phyloP scores from a whole-genome alignment of 2,113 vertebrate species.

The Vanacampus margaritifer region DNA sequence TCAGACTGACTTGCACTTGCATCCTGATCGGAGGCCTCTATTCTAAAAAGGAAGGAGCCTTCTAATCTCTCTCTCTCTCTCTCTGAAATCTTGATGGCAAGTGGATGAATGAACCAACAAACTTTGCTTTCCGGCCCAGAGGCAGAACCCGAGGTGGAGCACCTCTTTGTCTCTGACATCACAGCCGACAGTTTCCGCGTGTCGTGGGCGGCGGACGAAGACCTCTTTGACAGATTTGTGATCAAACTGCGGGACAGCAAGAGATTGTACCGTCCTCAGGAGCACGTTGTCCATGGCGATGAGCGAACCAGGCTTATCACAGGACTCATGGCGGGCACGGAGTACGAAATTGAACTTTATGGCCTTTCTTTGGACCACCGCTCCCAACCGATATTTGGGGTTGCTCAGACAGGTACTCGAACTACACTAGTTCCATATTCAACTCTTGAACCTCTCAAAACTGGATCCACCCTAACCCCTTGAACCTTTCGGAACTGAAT shows the following conservation, averaged over 20 bases:
- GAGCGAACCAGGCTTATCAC: constrained; percentile 83
- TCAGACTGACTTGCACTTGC: constrained; percentile 32
- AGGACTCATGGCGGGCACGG: constrained; percentile 84
- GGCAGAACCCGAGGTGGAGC: constrained; percentile 92
- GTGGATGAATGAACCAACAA: not conserved
- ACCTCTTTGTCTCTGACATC: constrained; percentile 87
- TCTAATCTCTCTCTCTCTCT: constrained; percentile 10
- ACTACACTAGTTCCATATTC: not conserved
- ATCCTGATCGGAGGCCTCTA: constrained; percentile 9
- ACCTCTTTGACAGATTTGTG: constrained; percentile 87
- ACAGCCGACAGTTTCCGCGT: constrained; percentile 85
- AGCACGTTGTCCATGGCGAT: constrained; percentile 73
- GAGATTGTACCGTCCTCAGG: constrained; percentile 78
- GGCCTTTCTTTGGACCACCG: constrained; percentile 82
- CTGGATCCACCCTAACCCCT: not conserved
- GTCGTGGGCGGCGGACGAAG: constrained; percentile 88
- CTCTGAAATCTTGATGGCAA: not conserved
- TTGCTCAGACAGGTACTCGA: constrained; percentile 86
- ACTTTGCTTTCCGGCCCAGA: constrained; percentile 76
- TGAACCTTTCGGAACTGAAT: not conserved
- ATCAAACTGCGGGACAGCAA: constrained; percentile 91
- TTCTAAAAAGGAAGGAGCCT: constrained; percentile 7
- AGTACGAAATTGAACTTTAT: constrained; percentile 91
- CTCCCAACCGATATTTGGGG: constrained; percentile 80
- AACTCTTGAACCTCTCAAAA: not conserved